phyloP scores from a whole-genome alignment of 2,797 vertebrate genomes.

The Anguilla marmorata region DNA sequence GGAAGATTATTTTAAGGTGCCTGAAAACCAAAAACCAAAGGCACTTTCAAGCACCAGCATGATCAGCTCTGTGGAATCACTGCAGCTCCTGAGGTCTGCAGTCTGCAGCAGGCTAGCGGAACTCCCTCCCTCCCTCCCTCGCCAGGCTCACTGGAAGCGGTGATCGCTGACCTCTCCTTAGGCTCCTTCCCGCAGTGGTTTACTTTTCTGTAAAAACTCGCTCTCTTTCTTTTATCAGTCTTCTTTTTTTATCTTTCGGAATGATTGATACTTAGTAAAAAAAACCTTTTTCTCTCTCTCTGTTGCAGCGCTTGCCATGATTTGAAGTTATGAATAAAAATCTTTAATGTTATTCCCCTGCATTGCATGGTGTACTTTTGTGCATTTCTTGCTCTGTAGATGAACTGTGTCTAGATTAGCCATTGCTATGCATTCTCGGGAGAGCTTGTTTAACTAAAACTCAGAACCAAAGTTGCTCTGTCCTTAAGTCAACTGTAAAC shows the following conservation, averaged over 20 bases:
- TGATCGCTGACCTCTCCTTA: constrained; percentile 29
- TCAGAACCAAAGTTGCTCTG: constrained; percentile 6
- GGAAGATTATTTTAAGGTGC: background rate
- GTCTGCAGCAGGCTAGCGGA: background rate
- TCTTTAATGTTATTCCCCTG: constrained; percentile 67
- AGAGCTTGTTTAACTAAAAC: background rate
- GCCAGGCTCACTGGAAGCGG: constrained; percentile 19
- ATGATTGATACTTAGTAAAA: constrained; percentile 62
- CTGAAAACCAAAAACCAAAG: background rate
- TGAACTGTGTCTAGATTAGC: too few species aligned
- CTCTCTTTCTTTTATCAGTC: constrained; percentile 41
- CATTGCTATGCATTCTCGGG: background rate
- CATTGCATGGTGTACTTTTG: constrained; percentile 29
- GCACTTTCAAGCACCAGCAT: constrained; percentile 5
- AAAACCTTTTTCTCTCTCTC: constrained; percentile 57
- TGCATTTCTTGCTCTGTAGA: background rate
- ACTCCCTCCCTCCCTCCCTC: background rate
- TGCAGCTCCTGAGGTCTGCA: background rate
- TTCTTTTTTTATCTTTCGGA: constrained; percentile 51
- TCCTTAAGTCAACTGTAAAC: background rate
- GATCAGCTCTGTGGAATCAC: background rate
- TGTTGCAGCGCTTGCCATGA: constrained; percentile 70
- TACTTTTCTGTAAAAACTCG: constrained; percentile 24
- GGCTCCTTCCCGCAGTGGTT: background rate
- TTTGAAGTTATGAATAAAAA: constrained; percentile 71